Evolutionary conservation across 1,140 invertebrate genomes (phyloP), one percentile per base, ranked within the genome.

Genomic region (Ooceraea biroi): DNA sequence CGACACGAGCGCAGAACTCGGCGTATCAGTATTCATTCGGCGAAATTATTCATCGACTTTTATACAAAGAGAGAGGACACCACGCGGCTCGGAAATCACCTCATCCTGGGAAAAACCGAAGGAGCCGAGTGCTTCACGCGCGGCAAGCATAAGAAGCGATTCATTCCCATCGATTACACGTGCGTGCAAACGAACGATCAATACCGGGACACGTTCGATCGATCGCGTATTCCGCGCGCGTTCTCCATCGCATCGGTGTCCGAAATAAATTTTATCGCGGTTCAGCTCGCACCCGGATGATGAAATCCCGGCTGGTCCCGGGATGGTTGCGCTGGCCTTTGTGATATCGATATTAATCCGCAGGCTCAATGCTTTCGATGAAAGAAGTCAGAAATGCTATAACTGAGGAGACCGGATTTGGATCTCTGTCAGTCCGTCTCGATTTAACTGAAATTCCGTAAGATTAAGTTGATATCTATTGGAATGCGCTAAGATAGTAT

Each of bases 21-120:
- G 11, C n/a, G 44, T 22, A 48, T 91, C 91, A 85, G 88, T 92
- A 91, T 92, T 91, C 90, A 88, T 83, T 19, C 36, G 46, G 69
- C 65, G 82, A 88, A 90, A 92, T 92, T 90, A 89, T 91, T 91
- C 89, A 60, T 73, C 58, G 84, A 46, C 25, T 69, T 30, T 61
- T 84, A 71, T 82, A 80, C 74, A 7, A 77, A 44, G 65, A 78
- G 76, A 72, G 27, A 61, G 73, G 65, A 44, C 25, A 12, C 17
- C 50, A 41, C 36, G 30, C 86, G 82, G 41, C 22, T 86, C 52
- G 83, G 83, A 88, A 85, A 90, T 90, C 86, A 80, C 76, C 69
- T 72, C 27, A 61, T 83, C 82, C 85, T 87, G 86, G 82, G 88
- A 89, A 89, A 89, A 86, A 83, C 84, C 78, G 41, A 50, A 50